Conservation (phyloP, 2,113 vertebrate genomes). For the Nibea coibor region DNA sequence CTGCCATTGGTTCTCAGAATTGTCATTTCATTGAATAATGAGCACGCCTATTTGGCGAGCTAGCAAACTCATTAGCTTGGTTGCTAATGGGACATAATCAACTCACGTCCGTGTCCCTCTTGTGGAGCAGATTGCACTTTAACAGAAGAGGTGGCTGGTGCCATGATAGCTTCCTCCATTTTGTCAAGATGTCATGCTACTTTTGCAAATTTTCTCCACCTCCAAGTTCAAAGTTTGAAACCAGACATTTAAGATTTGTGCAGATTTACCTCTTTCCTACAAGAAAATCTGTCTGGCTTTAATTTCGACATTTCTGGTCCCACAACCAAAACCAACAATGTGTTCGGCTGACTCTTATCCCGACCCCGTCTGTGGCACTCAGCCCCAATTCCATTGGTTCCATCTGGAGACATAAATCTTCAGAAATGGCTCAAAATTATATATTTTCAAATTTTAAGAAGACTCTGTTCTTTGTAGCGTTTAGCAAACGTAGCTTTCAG, state of each 20-base stretch:
- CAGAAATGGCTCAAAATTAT: background rate
- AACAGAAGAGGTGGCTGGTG: background rate
- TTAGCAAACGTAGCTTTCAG: background rate
- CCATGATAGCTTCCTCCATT: background rate
- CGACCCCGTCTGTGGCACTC: background rate
- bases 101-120: background rate
- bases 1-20: background rate
- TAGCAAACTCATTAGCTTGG: background rate
- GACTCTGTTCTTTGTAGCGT: background rate
- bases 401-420: background rate
- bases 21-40: background rate
- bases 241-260: background rate
- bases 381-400: background rate
- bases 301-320: background rate
- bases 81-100: background rate
- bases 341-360: background rate
- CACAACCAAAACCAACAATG: background rate
- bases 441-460: background rate
- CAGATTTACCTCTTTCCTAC: background rate
- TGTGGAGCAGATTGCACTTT: background rate
- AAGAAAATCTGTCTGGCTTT: background rate
- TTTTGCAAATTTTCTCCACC: background rate
- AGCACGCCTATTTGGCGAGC: background rate
- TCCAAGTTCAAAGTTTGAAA: background rate
- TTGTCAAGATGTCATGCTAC: background rate